Percentiles rank a stretch among this genome's conserved stretches.
Evolutionary conservation across 2,888 invertebrate genomes (phyloP).

Genomic region (Xestoiulus laeticollis): DNA sequence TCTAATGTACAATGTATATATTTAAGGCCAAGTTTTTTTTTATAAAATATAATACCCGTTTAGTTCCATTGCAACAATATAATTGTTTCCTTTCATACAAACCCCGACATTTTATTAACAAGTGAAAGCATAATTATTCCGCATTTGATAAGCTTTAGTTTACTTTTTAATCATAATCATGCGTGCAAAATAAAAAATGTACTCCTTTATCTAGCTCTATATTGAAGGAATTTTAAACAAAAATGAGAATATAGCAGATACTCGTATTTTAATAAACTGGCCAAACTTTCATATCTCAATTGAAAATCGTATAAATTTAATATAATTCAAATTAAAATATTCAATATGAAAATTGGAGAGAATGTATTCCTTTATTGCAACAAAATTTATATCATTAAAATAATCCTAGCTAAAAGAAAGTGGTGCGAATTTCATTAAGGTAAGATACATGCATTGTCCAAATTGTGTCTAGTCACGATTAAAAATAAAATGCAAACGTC

Average conservation of each 20-base stretch:
- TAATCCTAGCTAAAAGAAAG: background rate
- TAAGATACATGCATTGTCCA: background rate
- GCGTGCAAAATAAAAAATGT: background rate
- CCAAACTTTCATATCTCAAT: no score
- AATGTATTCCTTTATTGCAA: background rate
- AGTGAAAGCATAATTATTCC: constrained; percentile 13
- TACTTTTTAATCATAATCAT: background rate
- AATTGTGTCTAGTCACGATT: constrained; percentile 29
- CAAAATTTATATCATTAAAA: background rate
- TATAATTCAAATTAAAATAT: background rate
- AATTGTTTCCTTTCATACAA: background rate
- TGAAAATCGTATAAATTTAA: background rate
- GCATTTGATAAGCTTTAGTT: constrained; percentile 35
- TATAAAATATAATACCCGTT: background rate
- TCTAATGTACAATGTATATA: background rate
- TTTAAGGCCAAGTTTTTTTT: background rate
- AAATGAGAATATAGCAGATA: background rate
- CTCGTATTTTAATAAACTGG: background rate
- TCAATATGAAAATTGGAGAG: background rate
- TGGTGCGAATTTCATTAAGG: background rate
- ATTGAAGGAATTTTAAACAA: background rate
- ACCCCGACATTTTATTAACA: background rate
- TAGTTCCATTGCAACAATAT: constrained; percentile 8
- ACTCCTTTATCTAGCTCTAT: background rate
- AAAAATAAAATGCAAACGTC: background rate